Percentiles rank a stretch among this genome's conserved stretches.
These are phyloP conservation scores for Gila robusta DNA, from an alignment of 2,797 vertebrate species.

Conservation along the genomic window DNA sequence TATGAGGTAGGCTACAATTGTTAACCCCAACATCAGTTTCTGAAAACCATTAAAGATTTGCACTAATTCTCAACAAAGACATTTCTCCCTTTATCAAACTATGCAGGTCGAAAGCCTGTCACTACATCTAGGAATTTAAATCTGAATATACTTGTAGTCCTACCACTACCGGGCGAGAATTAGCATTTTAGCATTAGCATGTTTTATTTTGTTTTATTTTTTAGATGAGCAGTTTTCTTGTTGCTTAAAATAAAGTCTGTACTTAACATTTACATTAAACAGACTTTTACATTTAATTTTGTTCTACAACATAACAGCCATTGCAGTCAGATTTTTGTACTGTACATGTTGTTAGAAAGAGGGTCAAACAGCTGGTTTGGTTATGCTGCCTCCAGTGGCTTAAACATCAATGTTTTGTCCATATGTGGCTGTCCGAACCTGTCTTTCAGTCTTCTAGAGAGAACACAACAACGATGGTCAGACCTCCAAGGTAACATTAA, in stretches of 20 bases:
- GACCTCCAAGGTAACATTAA: neutral
- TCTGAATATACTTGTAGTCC: neutral
- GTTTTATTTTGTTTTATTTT: neutral
- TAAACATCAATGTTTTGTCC: neutral
- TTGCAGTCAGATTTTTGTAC: neutral
- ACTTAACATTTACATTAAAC: neutral
- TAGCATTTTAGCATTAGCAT: neutral
- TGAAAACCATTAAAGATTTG: neutral
- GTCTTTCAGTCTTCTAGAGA: neutral
- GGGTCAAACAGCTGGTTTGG: neutral
- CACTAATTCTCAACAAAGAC: neutral
- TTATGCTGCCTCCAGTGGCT: neutral
- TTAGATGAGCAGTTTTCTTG: neutral
- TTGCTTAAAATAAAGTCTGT: neutral
- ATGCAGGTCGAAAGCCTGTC: neutral
- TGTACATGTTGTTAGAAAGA: neutral
- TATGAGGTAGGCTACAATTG: neutral
- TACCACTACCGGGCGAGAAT: neutral
- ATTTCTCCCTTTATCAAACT: neutral
- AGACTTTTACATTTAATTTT: neutral
- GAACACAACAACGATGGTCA: neutral
- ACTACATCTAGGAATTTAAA: neutral
- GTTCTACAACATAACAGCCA: neutral
- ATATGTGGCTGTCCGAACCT: neutral
- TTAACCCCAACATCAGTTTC: neutral